phyloP scores from a whole-genome alignment of 2,797 vertebrate species.

The Aselliscus stoliczkanus region DNA sequence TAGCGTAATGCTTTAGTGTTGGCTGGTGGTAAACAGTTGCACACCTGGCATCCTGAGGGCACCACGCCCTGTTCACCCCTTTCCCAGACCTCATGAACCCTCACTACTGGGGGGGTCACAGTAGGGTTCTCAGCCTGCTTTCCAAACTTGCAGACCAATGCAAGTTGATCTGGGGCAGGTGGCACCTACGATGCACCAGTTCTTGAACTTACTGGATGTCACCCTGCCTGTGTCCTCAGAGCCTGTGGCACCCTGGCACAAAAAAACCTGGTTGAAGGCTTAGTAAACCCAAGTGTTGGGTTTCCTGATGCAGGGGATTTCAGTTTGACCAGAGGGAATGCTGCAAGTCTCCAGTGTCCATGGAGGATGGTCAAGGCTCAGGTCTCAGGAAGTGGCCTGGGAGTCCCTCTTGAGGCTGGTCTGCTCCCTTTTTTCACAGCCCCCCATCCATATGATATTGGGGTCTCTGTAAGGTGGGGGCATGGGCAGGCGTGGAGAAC shows the following conservation, averaged over 20 bases:
- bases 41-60: neutral
- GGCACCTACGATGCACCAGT: neutral
- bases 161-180: accelerated
- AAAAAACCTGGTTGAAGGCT: neutral
- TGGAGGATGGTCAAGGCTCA: neutral
- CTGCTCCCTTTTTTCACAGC: neutral
- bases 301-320: neutral
- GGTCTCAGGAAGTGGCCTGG: neutral
- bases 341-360: neutral
- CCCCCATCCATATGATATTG: too few species aligned
- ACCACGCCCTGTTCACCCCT: neutral
- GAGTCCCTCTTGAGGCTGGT: neutral
- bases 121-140: neutral
- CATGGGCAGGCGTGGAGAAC: neutral
- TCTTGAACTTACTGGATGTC: neutral
- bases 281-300: neutral
- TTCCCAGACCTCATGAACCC: neutral
- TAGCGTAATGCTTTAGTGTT: neutral
- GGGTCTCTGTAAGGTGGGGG: neutral
- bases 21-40: neutral
- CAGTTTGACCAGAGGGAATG: neutral
- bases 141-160: accelerated
- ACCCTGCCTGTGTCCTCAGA: neutral
- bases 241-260: accelerated
- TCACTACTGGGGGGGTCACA: accelerated